Evolutionary conservation across 2,113 vertebrate genomes (phyloP).

Genomic region (Actenoides lindsayi): DNA sequence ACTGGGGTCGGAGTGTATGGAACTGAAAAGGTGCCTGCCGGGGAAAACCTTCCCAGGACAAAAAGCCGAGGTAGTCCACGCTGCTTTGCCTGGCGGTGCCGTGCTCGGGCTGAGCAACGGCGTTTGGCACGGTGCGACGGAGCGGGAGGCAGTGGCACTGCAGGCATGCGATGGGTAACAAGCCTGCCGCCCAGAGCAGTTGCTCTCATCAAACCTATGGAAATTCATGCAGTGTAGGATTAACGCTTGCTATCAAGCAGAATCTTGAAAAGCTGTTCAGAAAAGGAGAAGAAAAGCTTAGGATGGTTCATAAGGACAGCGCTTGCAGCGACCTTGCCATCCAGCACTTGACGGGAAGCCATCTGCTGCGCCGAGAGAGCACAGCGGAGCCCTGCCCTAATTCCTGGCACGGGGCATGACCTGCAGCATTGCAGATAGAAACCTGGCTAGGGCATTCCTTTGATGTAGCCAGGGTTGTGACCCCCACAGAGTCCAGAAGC

Average conservation of each 20-base stretch:
- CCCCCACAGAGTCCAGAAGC: background rate
- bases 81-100: background rate
- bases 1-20: accelerated
- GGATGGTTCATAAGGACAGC: background rate
- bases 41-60: background rate
- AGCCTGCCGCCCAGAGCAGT: background rate
- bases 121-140: background rate
- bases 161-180: background rate
- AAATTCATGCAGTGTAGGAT: background rate
- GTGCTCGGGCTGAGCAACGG: background rate
- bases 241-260: background rate
- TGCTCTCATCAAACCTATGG: background rate
- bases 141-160: background rate
- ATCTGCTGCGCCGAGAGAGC: background rate
- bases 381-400: background rate
- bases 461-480: background rate
- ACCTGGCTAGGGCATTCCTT: background rate
- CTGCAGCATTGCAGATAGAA: background rate
- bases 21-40: background rate
- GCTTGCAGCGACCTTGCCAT: background rate
- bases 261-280: constrained; percentile 28
- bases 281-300: background rate
- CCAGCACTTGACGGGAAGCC: background rate
- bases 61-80: background rate
- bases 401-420: background rate